Evolutionary conservation across 2,888 invertebrate genomes (phyloP).

Genomic region (Tipula helvola): DNA sequence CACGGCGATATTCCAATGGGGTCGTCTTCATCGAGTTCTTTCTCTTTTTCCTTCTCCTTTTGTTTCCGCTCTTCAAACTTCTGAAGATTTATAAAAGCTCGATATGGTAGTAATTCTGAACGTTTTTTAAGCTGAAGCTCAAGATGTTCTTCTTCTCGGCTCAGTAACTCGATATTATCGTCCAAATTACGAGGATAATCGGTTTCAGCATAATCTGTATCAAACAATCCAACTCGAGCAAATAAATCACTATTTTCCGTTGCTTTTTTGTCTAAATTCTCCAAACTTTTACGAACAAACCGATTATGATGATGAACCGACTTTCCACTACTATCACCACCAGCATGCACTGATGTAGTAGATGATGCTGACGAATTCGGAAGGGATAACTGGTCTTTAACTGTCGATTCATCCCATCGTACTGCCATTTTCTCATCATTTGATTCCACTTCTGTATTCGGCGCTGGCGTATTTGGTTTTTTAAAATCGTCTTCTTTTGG

Average conservation of each 20-base stretch:
- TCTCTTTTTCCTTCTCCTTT: slow-evolving; percentile 27
- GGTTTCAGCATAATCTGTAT: slow-evolving; percentile 25
- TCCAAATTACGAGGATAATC: slow-evolving; percentile 36
- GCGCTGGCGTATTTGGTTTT: not conserved
- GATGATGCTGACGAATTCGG: not conserved
- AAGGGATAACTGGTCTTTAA: not conserved
- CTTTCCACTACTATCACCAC: slow-evolving; percentile 19
- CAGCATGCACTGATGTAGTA: not conserved
- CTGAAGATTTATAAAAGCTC: slow-evolving; percentile 39
- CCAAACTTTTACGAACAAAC: slow-evolving; percentile 33
- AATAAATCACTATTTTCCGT: slow-evolving; percentile 7
- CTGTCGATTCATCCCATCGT: not conserved
- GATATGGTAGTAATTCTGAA: slow-evolving; percentile 27
- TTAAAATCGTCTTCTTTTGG: not conserved
- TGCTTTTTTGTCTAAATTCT: slow-evolving; percentile 21
- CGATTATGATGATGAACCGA: not conserved
- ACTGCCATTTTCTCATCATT: not conserved
- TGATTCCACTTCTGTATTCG: not conserved
- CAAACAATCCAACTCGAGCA: slow-evolving; percentile 20
- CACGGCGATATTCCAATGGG: slow-evolving; percentile 89
- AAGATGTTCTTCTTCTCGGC: slow-evolving; percentile 34
- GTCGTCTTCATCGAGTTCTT: slow-evolving; percentile 74
- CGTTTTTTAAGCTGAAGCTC: slow-evolving; percentile 33
- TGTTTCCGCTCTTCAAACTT: slow-evolving; percentile 33
- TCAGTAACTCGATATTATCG: slow-evolving; percentile 35